Base-by-base conservation (phyloP, 2,113 vertebrate genomes). In the Naja naja region DNA sequence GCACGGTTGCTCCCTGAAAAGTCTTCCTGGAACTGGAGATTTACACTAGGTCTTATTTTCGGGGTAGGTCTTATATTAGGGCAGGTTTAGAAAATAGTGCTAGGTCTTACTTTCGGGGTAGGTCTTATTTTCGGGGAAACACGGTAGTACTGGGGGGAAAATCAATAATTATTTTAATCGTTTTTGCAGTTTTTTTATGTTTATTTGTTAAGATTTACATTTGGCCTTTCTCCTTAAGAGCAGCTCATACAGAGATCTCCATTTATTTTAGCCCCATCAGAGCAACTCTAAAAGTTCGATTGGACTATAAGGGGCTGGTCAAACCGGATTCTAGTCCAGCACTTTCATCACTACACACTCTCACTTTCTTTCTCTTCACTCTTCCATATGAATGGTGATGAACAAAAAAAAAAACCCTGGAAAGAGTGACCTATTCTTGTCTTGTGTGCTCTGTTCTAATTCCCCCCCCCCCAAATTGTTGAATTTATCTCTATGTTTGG, bases 171-270 rank as follows among this genome's bases (percentile, higher is more conserved):
- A 92, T 93, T 86, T 87, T 94, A 69, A 16, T 95, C 85, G 6
- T 96, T 94, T 96, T 94, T 93, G 93, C 0, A 0, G 92, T 95
- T 91, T 92, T 60, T 45, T 96, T 95, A 88, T 96, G 96, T 39
- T 74, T 74, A 8, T 74, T n/a, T n/a, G 5, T 74, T 34, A 34
- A 74, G n/a, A 2, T 74, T 74, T 74, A 6, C n/a, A 74, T 34
- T 34, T 2, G 5, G 5, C 14, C n/a, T 74, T 74, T 74, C 64
- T 74, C n/a, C n/a, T 74, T 49, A 74, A 74, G 16, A 74, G 69
- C 14, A 74, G n/a, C n/a, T 74, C n/a, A 74, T 74, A 18, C 2
- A 2, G 30, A 74, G 69, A 39, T 34, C 69, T 81, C 16, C 2
- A 10, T 39, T 81, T 8, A 39, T 39, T 81, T 74, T 34, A 39